Base-by-base conservation (phyloP, 2,113 vertebrate genomes). In the Trichechus manatus region DNA sequence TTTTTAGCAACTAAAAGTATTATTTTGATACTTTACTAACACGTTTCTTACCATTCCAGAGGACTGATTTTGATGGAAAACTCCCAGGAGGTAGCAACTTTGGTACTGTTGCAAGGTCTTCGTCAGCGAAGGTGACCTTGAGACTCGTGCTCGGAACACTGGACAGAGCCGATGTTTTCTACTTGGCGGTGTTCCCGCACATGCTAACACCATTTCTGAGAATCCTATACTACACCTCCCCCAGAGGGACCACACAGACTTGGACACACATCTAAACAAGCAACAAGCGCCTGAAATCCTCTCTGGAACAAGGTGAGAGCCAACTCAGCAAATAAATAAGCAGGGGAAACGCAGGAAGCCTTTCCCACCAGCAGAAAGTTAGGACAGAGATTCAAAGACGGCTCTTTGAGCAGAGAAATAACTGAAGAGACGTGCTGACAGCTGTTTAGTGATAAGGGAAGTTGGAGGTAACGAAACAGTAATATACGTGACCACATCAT, bases 101-200 rank as follows among this genome's bases (percentile, higher is more conserved):
- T 87, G 70, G 56, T 33, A 13, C 63, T 95, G 61, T 42, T 91
- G 77, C 91, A 86, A 96, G 31, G 17, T 80, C 84, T 59, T 33
- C 33, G 33, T 75, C 44, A 96, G 72, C 8, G 20, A 84, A 20
- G 6, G 39, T 19, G 47, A 74, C 66, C 66, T 86, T 61, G 29
- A 91, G 93, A 79, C 19, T 53, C 11, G 42, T 1, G 25, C 72
- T 75, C 3, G 23, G 33, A 70, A 85, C 53, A 22, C 14, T 0
- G 36, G 70, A 56, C 61, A 80, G 36, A 50, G 56, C 36, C 22
- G 85, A 33, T 36, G 9, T n/a, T 87, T 89, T 91, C 56, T 84
- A 17, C 47, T 33, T 25, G 19, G 22, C 19, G 17, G 7, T 15
- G 10, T 78, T 77, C 63, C 27, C 82, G 85, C 13, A 13, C 53